Evolutionary conservation across 2,888 invertebrate species (phyloP).

Genomic region (Lepidochrysops patricia): DNA sequence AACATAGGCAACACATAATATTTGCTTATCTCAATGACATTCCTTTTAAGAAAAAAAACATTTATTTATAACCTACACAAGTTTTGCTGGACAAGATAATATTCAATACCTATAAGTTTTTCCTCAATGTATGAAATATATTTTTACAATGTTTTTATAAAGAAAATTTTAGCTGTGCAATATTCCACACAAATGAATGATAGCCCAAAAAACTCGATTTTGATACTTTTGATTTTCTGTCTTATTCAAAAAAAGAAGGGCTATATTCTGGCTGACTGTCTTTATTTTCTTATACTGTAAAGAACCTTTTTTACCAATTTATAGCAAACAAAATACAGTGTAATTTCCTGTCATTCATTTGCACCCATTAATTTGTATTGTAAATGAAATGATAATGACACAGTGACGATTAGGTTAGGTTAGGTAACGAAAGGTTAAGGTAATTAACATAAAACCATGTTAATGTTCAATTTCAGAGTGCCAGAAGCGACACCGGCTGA

Average conservation of each 20-base stretch:
- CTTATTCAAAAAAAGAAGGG: too few relatives aligned
- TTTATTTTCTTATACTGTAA: too few relatives aligned
- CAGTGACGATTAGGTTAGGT: neutral
- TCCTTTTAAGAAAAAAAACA: neutral
- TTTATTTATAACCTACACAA: neutral
- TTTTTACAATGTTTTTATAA: too few relatives aligned
- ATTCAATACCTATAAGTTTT: neutral
- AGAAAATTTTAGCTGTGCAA: too few relatives aligned
- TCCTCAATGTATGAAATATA: neutral
- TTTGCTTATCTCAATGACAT: neutral
- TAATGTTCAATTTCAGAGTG: conserved; percentile 70
- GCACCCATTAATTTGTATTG: neutral
- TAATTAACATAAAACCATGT: conserved; percentile 15
- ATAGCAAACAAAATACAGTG: neutral
- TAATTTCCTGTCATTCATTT: neutral
- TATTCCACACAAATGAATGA: too few relatives aligned
- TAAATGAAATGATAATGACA: conserved; percentile 2
- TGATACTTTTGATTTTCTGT: too few relatives aligned
- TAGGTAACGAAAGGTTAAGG: neutral
- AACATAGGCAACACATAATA: neutral
- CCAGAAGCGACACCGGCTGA: conserved; percentile 92
- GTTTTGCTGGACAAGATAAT: neutral
- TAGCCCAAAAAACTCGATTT: too few relatives aligned
- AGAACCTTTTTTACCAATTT: too few relatives aligned
- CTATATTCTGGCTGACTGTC: too few relatives aligned